Evolutionary conservation across 2,797 vertebrate species (phyloP), one percentile per base, ranked within the genome.

Genomic region (Microchirus variegatus): DNA sequence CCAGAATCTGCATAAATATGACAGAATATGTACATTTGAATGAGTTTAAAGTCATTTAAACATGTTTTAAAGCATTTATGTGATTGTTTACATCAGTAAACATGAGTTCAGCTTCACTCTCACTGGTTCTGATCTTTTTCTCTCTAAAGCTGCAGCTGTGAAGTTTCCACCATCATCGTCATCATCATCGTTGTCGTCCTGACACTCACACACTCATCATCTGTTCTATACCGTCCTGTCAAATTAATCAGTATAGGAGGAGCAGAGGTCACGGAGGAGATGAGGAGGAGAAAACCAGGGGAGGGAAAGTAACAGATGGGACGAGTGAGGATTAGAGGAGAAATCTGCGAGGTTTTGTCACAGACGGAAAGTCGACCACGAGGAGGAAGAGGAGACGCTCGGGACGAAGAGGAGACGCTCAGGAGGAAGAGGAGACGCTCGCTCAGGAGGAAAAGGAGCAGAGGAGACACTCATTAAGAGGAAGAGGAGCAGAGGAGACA

Each of bases 261-360:
- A 62, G 10, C 22, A 22, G 45, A 76, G 85, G 77, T 77, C 75
- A 63, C 46, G 22, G 10, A 49, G 44, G 7, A 44, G 16, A 16
- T 46, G 17, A n/a, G 8, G 43, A n/a, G n/a, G n/a, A n/a, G n/a
- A 16, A 8, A 44, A 9, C 63, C 59, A 36, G 35, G 9, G 2
- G n/a, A 15, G n/a, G 1, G 14, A 36, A 70, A 80, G 77, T 53
- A 78, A 85, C 81, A 87, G 87, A 86, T 88, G 89, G 51, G 87
- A 86, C 74, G 84, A 81, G 61, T 62, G 78, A 74, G 84, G 87
- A 91, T 89, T 90, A 89, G 63, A 64, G 66, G 3, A 42, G 57
- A 62, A 79, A 86, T 81, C 83, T 82, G 81, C 63, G 77, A 78
- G 83, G 67, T 75, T 80, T 88, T 83, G n/a, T n/a, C n/a, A n/a